Base-by-base conservation (phyloP, 30 jellyfish, hydroid and myxozoan genomes). In the Hydractinia echinata region DNA sequence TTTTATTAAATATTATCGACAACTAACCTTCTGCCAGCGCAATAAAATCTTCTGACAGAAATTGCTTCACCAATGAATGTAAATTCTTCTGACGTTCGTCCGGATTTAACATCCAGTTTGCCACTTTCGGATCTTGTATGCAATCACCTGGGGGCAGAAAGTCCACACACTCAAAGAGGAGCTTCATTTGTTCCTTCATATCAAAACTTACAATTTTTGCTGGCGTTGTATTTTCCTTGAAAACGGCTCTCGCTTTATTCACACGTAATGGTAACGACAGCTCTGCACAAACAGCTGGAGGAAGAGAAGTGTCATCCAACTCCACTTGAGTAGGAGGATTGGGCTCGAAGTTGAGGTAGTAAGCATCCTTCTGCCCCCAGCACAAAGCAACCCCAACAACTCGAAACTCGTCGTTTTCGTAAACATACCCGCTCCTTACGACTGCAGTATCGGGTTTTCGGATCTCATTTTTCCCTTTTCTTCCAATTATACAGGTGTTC, bases 101-200 rank as follows among this genome's bases (percentile, higher is more conserved):
- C 4, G 96, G 99, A 61, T 88, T 88, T 10, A 93, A 80, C 62
- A 93, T 76, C 99, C 99, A 93, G n/a, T 94, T 86, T 8, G 99
- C 99, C 49, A 93, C 96, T 61, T 88, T 88, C 10, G 99, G 99
- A 74, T 93, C 99, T 62, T 67, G 18, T 20, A 93, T 51, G 11
- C 60, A 39, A 15, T 90, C 95, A 5, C 60, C 19, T 7, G 51
- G 51, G n/a, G 84, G 54, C 21, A 66, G 81, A 9, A 81, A 54
- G 13, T 81, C 92, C 58, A 79, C 70, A 7, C 85, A 76, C 73
- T 68, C 68, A 13, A 6, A 69, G 50, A 87, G 19, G 55, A 88
- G 82, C 77, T 93, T 84, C 66, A 61, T 56, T 58, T 93, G 99
- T 76, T 87, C 85, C 67, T 87, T 87, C 51, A 83, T 67, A 62